These are phyloP conservation scores for Cheracebus regulus DNA, from an alignment of 2,797 vertebrate species.

Conservation along the genomic window DNA sequence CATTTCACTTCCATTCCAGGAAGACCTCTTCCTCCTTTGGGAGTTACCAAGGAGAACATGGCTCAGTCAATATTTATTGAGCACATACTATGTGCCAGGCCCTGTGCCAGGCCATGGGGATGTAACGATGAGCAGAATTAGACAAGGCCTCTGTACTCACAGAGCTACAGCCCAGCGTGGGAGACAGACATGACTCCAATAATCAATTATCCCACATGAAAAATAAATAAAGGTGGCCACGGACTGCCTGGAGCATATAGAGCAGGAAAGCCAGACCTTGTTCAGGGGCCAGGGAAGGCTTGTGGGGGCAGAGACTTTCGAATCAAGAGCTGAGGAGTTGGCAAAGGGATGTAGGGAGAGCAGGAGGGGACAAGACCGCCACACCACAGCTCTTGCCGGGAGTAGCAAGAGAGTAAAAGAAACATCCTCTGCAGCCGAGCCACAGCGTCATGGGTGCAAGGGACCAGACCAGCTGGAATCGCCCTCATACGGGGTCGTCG, in stretches of 20 bases:
- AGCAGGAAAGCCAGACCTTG: background rate
- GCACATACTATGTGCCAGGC: background rate
- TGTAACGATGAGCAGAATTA: background rate
- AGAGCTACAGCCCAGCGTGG: background rate
- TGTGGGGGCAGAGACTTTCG: background rate
- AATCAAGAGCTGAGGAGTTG: background rate
- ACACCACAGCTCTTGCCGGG: background rate
- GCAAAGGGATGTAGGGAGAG: background rate
- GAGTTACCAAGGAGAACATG: background rate
- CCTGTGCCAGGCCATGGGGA: background rate
- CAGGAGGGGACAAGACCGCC: rapidly evolving
- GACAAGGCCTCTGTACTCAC: background rate
- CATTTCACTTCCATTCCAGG: too few species aligned
- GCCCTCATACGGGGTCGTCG: background rate
- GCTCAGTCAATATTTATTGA: background rate
- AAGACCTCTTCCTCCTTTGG: background rate
- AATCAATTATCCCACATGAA: background rate
- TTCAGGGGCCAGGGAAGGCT: too few species aligned
- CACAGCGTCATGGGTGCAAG: background rate
- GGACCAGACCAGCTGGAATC: too few species aligned
- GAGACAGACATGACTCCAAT: background rate
- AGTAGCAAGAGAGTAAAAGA: background rate
- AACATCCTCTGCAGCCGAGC: background rate
- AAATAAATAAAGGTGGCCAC: background rate
- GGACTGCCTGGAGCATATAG: background rate